These are phyloP conservation scores for Laothoe populi DNA, from an alignment of 2,888 invertebrate genomes.

Conservation along the genomic window DNA sequence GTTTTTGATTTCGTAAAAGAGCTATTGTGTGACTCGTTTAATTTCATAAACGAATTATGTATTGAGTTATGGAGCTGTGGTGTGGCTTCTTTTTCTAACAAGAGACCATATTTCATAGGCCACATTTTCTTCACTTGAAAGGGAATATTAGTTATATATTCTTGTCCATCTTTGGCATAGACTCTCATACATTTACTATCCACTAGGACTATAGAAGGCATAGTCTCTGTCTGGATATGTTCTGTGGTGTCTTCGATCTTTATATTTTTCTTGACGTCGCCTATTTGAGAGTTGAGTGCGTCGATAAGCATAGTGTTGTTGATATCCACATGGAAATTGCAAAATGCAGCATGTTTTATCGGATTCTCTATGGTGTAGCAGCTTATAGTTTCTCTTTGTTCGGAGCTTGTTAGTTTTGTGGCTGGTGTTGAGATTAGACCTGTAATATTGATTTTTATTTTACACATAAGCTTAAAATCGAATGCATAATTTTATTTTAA, in stretches of 20 bases:
- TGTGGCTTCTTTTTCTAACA: slow-evolving; percentile 90
- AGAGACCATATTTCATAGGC: slow-evolving; percentile 93
- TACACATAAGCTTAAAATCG: neutral
- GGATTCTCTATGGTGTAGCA: slow-evolving; percentile 93
- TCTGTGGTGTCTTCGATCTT: slow-evolving; percentile 80
- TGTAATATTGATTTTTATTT: slow-evolving; percentile 44
- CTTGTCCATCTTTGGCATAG: slow-evolving; percentile 92
- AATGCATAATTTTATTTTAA: too few relatives aligned
- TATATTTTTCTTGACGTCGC: slow-evolving; percentile 76
- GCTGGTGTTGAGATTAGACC: slow-evolving; percentile 81
- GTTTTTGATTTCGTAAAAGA: slow-evolving; percentile 63
- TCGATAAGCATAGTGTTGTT: slow-evolving; percentile 84
- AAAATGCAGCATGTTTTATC: slow-evolving; percentile 92
- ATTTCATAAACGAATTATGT: slow-evolving; percentile 62
- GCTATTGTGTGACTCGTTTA: slow-evolving; percentile 73
- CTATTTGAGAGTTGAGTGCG: slow-evolving; percentile 76
- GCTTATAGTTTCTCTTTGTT: slow-evolving; percentile 84
- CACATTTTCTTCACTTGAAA: slow-evolving; percentile 92
- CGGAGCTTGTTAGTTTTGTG: slow-evolving; percentile 77
- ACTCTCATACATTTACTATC: slow-evolving; percentile 91
- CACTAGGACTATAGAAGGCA: slow-evolving; percentile 89
- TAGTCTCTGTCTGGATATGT: slow-evolving; percentile 77
- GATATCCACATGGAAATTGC: slow-evolving; percentile 81
- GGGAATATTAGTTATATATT: slow-evolving; percentile 92
- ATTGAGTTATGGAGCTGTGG: slow-evolving; percentile 64